Evolutionary conservation across 2,113 vertebrate genomes (phyloP).

Genomic region (Dromaius novaehollandiae): DNA sequence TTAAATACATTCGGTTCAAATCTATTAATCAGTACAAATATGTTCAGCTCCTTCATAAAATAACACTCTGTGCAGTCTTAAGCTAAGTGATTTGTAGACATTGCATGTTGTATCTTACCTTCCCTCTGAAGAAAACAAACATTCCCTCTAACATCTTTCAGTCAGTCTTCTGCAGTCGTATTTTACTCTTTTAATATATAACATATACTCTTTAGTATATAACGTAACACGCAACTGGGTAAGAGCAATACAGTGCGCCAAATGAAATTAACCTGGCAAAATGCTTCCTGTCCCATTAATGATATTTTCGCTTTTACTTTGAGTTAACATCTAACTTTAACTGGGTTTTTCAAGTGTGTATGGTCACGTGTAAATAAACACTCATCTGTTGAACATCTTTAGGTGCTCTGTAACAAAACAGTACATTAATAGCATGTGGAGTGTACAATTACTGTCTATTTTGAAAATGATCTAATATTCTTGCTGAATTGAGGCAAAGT

Average conservation of each 20-base stretch:
- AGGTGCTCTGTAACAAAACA: background rate
- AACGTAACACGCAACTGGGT: background rate
- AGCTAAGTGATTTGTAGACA: background rate
- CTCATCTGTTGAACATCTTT: rapidly evolving
- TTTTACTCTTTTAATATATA: background rate
- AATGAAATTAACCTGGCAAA: background rate
- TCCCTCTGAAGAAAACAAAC: background rate
- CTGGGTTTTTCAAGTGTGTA: background rate
- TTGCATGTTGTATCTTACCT: background rate
- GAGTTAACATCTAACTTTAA: background rate
- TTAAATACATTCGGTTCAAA: background rate
- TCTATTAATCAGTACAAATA: background rate
- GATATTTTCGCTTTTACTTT: background rate
- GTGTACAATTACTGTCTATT: background rate
- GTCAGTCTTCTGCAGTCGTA: background rate
- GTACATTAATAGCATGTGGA: too few species aligned
- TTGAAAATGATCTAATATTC: background rate
- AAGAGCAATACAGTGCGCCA: background rate
- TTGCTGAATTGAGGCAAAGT: background rate
- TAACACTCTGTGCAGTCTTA: background rate
- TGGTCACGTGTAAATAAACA: background rate
- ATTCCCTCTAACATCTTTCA: background rate
- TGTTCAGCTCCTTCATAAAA: background rate
- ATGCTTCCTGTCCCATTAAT: background rate
- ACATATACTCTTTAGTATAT: background rate